Evolutionary conservation across 2,888 invertebrate genomes (phyloP), one percentile per base, ranked within the genome.

Genomic region (Nemotelus pantherinus): DNA sequence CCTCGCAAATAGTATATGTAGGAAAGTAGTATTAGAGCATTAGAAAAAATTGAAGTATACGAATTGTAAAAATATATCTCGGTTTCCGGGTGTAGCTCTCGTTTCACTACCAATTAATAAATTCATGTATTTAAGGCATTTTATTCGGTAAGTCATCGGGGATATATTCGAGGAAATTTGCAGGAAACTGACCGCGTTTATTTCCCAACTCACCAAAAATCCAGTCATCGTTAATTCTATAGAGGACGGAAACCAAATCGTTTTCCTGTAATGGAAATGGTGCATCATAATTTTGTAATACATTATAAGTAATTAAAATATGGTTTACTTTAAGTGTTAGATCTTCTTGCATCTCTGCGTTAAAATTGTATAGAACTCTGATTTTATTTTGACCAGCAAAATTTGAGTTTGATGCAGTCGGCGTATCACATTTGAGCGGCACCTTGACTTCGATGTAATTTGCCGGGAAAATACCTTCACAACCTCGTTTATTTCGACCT

Each of bases 391-490:
- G 82, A 79, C 44, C 44, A 64, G 10, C 5, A 9, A 43, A 63
- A 64, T 44, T 25, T n/a, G 44, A 7, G 76, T 43, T 76, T 10
- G 7, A 48, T 4, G 4, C n/a, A 3, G 76, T 58, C 6, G 3
- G 41, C 50, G 67, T 2, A 74, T 84, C 83, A 80, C 87, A 88
- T 47, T 89, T 77, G 39, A 94, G 86, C 76, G 95, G 93, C 81
- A 93, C 90, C 84, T 92, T 91, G 65, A 95, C 88, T 82, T 94
- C 91, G 80, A 96, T 90, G 86, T 94, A 96, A 86, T 91, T 94
- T 43, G 89, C 88, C 1, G 96, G 96, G 87, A 96, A 96, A 81
- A 96, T 92, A 57, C 96, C 96, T 84, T 92, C 91, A 78, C 89
- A 89, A 79, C 91, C 92, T 81, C 86, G 87, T 76, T 90, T 90